Evolutionary conservation across 2,113 vertebrate genomes (phyloP), one percentile per base, ranked within the genome.

Genomic region (Caracal caracal): DNA sequence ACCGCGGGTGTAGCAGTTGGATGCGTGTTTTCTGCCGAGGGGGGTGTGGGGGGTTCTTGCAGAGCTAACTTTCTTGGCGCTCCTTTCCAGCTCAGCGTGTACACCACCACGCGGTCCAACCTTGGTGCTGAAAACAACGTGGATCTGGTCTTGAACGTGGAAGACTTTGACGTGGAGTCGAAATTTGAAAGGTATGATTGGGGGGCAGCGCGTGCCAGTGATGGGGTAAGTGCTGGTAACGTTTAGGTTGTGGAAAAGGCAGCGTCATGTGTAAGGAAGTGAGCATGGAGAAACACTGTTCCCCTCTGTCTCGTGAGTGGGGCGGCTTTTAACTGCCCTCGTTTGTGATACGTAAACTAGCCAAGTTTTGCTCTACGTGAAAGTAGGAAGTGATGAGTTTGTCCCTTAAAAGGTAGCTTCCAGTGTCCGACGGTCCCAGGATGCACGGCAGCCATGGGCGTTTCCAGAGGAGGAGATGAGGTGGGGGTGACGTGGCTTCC

Each of bases 111-210:
- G 1, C 98, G 99, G 33, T 99, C 99, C 78, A 99, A 71, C 95
- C 98, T 99, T 40, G 99, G 98, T 68, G 96, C 98, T 5, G 99
- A 99, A 49, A 99, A 99, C 90, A 99, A 99, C 24, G 98, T 99
- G 82, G 99, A 99, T 65, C 98, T 99, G 79, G 99, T 99, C 96
- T 98, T 99, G 98, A 99, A 99, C 12, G 99, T 99, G 97, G 99
- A 99, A 33, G 98, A 99, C 91, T 99, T 99, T 97, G 99, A 99
- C 47, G 98, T 99, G 66, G 98, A 99, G 97, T 98, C 98, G 95
- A 99, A 98, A 93, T 99, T 99, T 98, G 99, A 99, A 98, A 99
- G 99, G 99, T 99, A 96, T n/a, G 90, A 49, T 22, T 3, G 33
- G 11, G 19, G 76, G 65, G 16, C 76, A 2, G 7, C 26, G 12